Percentiles rank a stretch among this genome's conserved stretches.
These are phyloP conservation scores for Leptatherina wallacei DNA, from an alignment of 2,797 vertebrate genomes.

Conservation along the genomic window DNA sequence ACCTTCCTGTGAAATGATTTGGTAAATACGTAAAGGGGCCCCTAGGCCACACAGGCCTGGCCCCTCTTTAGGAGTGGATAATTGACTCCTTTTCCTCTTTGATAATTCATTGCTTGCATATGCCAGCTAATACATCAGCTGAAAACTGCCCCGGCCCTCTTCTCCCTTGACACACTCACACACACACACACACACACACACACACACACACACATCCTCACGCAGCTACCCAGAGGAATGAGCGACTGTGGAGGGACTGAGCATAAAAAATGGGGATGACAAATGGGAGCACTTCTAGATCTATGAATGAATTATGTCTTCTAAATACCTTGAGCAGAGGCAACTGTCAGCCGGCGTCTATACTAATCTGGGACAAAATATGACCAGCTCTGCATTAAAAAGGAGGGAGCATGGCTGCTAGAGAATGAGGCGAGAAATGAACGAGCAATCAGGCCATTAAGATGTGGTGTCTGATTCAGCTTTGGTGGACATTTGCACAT, in stretches of 20 bases:
- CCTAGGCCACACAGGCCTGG: constrained; percentile 88
- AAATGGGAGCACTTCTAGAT: constrained; percentile 92
- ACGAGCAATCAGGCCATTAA: constrained; percentile 92
- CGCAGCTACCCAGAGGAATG: constrained; percentile 77
- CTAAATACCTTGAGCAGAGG: constrained; percentile 96
- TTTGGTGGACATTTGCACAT: constrained; percentile 86
- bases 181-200: constrained; percentile 26
- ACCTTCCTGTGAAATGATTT: constrained; percentile 90
- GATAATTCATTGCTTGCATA: constrained; percentile 95
- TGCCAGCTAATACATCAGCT: constrained; percentile 95
- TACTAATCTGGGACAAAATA: constrained; percentile 97
- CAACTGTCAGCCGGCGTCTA: constrained; percentile 90
- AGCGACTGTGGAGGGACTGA: constrained; percentile 65
- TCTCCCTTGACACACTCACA: constrained; percentile 68
- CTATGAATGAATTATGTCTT: constrained; percentile 98
- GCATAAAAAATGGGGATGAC: constrained; percentile 87
- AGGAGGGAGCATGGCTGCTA: constrained; percentile 68
- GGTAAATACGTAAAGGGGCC: constrained; percentile 93
- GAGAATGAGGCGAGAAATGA: constrained; percentile 89
- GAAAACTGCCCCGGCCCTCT: constrained; percentile 82
- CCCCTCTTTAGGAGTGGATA: constrained; percentile 92
- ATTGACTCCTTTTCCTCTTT: constrained; percentile 99
- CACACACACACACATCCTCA: constrained; percentile 30
- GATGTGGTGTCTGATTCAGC: constrained; percentile 85
- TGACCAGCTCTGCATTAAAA: constrained; percentile 91